Percentiles rank a stretch among this genome's conserved stretches.
phyloP scores from a whole-genome alignment of 2,113 vertebrate genomes.

The Pituophis catenifer region DNA sequence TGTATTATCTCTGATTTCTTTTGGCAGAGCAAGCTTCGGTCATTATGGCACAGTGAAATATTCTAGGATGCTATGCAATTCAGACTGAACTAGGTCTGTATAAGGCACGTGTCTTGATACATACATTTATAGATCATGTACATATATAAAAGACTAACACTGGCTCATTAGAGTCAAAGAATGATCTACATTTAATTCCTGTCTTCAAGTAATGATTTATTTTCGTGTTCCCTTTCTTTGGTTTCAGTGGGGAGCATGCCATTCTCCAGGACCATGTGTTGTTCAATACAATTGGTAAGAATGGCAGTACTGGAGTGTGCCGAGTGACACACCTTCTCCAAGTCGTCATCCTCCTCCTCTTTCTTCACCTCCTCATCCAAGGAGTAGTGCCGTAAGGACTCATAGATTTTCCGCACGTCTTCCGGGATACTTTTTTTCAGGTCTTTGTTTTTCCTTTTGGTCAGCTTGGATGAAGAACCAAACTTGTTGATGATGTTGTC shows the following conservation, averaged over 20 bases:
- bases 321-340: slow-evolving; percentile 77
- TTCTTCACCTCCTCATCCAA: slow-evolving; percentile 79
- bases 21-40: slow-evolving; percentile 73
- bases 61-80: slow-evolving; percentile 72
- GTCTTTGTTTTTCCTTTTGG: slow-evolving; percentile 89
- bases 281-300: slow-evolving; percentile 76
- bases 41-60: slow-evolving; percentile 81
- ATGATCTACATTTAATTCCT: slow-evolving; percentile 66
- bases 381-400: slow-evolving; percentile 79
- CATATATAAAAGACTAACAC: slow-evolving; percentile 48
- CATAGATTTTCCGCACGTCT: slow-evolving; percentile 81
- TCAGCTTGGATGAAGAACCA: slow-evolving; percentile 83
- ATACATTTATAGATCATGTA: slow-evolving; percentile 66
- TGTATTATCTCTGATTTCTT: slow-evolving; percentile 57
- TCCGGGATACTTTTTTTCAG: slow-evolving; percentile 84
- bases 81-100: slow-evolving; percentile 72
- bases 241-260: slow-evolving; percentile 74
- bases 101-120: slow-evolving; percentile 82
- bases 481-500: slow-evolving; percentile 96
- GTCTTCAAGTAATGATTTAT: slow-evolving; percentile 73
- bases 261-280: slow-evolving; percentile 76
- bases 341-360: slow-evolving; percentile 70
- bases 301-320: slow-evolving; percentile 78
- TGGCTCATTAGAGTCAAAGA: slow-evolving; percentile 49
- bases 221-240: slow-evolving; percentile 80